A percentile compares a stretch with the other conserved stretches of the same genome.
Evolutionary conservation across 2,888 invertebrate species (phyloP).

Genomic region (Trichogramma evanescens): DNA sequence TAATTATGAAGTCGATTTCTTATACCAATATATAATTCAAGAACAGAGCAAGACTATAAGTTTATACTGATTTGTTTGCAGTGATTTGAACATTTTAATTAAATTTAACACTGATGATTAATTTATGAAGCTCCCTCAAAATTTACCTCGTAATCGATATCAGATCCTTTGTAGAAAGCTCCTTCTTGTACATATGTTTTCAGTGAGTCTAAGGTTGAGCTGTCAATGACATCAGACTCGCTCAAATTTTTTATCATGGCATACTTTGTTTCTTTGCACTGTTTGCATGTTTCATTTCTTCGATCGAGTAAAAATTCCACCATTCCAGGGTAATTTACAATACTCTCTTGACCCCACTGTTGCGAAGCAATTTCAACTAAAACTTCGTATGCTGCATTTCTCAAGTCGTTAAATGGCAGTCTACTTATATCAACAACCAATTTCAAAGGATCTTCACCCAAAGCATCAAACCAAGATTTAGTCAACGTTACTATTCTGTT

Average conservation of each 20-base stretch:
- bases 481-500: conserved; percentile 51
- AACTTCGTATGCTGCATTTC: conserved; percentile 60
- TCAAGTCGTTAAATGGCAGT: conserved; percentile 77
- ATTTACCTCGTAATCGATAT: no score
- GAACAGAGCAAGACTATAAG: no score
- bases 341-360: conserved; percentile 72
- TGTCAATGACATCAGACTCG: conserved; percentile 25
- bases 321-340: conserved; percentile 66
- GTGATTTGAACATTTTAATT: no score
- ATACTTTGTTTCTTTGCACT: conserved; percentile 69
- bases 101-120: no score
- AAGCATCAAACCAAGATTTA: conserved; percentile 57
- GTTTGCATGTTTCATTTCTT: conserved; percentile 61
- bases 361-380: conserved; percentile 63
- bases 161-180: conserved; percentile 49
- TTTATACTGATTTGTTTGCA: no score
- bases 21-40: no score
- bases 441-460: conserved; percentile 55
- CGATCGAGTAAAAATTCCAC: conserved; percentile 76
- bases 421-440: conserved; percentile 58
- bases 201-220: conserved; percentile 51
- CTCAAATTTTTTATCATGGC: conserved; percentile 62
- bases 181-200: conserved; percentile 69
- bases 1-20: no score
- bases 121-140: no score